These are phyloP conservation scores for Polyommatus iphigenia DNA, from an alignment of 2,888 invertebrate genomes.

Conservation along the genomic window DNA sequence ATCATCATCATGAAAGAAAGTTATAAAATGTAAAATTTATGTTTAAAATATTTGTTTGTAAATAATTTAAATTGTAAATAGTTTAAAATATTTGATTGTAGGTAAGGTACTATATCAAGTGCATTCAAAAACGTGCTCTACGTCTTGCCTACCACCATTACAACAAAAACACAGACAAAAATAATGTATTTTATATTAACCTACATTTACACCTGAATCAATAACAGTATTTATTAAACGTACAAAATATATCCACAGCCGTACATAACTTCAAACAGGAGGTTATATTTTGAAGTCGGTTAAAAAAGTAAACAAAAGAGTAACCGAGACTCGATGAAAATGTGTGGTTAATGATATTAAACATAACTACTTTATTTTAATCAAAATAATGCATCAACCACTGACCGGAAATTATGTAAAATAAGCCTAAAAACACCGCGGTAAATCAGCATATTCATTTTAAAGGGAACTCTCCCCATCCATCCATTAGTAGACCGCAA, in stretches of 20 bases:
- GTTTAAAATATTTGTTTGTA: not conserved
- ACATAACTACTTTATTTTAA: constrained; percentile 41
- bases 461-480: constrained; percentile 64
- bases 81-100: not conserved
- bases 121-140: no score
- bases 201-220: no score
- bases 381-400: constrained; percentile 64
- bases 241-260: no score
- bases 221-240: no score
- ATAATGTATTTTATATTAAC: no score
- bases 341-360: not conserved
- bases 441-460: constrained; percentile 75
- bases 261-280: no score
- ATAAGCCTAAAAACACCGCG: constrained; percentile 67
- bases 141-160: no score
- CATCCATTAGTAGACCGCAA: constrained; percentile 72
- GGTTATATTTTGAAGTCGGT: no score
- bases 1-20: not conserved
- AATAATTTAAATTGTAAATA: no score
- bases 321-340: not conserved
- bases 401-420: constrained; percentile 75
- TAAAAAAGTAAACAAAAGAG: not conserved
- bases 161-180: no score
- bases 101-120: no score
- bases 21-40: not conserved